These are phyloP conservation scores for Oscheius sp. DNA, from an alignment of 2,888 invertebrate species.

Conservation along the genomic window DNA sequence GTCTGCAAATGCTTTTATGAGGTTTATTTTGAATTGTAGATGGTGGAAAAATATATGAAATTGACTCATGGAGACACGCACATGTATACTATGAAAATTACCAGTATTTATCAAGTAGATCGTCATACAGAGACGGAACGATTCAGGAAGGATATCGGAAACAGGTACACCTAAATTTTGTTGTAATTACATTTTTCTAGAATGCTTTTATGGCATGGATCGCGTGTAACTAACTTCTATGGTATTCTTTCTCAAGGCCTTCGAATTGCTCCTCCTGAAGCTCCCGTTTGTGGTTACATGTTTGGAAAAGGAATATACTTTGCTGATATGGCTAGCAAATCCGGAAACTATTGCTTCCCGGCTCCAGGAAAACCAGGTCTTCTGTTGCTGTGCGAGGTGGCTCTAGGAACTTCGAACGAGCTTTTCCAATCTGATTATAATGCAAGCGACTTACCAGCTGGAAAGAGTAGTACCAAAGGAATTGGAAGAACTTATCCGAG, in stretches of 20 bases:
- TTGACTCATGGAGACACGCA: constrained; percentile 76
- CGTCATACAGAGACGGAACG: constrained; percentile 73
- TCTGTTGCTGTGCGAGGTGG: constrained; percentile 70
- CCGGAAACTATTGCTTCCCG: constrained; percentile 77
- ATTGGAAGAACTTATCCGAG: constrained; percentile 74
- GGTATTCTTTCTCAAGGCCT: constrained; percentile 77
- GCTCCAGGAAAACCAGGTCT: constrained; percentile 74
- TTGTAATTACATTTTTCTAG: constrained; percentile 53
- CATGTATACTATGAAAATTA: constrained; percentile 75
- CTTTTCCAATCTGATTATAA: constrained; percentile 74
- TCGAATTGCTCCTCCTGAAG: constrained; percentile 77
- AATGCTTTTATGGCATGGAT: constrained; percentile 77
- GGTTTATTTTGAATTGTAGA: constrained; percentile 62
- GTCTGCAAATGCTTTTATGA: constrained; percentile 58
- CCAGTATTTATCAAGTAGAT: constrained; percentile 74
- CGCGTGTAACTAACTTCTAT: constrained; percentile 76
- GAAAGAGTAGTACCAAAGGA: constrained; percentile 73
- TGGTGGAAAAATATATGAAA: constrained; percentile 74
- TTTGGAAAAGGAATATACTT: constrained; percentile 77
- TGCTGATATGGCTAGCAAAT: constrained; percentile 77
- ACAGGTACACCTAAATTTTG: constrained; percentile 71
- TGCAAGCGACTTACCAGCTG: constrained; percentile 73
- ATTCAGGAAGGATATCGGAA: constrained; percentile 74
- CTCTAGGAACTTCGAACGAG: constrained; percentile 74
- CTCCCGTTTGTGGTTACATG: constrained; percentile 76